phyloP scores from a whole-genome alignment of 2,888 invertebrate genomes.

The Actias luna region DNA sequence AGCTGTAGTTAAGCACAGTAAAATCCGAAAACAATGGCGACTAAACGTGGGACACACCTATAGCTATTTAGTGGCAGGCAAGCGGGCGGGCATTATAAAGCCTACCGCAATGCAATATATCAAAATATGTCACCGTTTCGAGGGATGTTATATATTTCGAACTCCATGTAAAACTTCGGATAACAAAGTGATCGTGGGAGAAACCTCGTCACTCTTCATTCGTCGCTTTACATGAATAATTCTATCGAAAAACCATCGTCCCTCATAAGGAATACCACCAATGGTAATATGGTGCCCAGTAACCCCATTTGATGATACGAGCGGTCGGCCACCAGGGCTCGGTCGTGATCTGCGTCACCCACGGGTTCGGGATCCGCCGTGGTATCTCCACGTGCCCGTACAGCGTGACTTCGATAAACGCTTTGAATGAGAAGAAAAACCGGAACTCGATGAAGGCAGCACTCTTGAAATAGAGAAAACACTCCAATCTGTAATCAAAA shows the following conservation, averaged over 20 bases:
- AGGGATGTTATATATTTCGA: no score
- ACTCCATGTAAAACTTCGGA: no score
- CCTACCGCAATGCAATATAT: no score
- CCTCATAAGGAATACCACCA: conserved; percentile 24
- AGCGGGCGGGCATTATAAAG: no score
- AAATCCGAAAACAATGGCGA: no score
- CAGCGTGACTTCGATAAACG: conserved; percentile 42
- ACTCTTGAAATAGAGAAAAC: conserved; percentile 57
- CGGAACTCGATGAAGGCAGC: conserved; percentile 54
- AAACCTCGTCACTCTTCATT: no score
- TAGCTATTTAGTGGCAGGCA: no score
- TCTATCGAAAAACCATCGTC: background rate
- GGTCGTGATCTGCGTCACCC: conserved; percentile 33
- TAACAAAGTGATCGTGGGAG: no score
- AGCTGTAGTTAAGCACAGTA: no score
- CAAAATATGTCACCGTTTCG: no score
- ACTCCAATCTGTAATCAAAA: conserved; percentile 45
- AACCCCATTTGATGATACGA: conserved; percentile 17
- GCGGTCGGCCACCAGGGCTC: conserved; percentile 40
- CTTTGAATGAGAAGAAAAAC: conserved; percentile 55
- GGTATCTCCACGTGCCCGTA: conserved; percentile 38
- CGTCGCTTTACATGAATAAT: no score
- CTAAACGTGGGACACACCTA: no score
- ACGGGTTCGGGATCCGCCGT: conserved; percentile 38
- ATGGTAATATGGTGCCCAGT: conserved; percentile 25